phyloP scores from a whole-genome alignment of 2,797 vertebrate genomes.

The Gallirallus australis region DNA sequence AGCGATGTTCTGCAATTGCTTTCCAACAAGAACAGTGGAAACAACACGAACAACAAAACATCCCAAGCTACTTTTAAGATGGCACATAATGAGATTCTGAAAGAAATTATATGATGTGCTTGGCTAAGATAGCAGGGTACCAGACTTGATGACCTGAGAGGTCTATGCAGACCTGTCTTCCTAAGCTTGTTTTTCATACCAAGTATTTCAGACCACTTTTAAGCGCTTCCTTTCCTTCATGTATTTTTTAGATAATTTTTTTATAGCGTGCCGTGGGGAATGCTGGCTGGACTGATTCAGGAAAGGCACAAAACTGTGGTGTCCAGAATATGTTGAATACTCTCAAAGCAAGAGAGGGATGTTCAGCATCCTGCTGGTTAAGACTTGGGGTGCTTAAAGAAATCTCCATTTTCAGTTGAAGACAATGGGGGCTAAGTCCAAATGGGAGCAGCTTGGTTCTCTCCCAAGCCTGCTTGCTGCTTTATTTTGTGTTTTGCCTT shows the following conservation, averaged over 20 bases:
- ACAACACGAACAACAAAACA: neutral
- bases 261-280: neutral
- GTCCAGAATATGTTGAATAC: neutral
- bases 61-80: neutral
- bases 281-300: neutral
- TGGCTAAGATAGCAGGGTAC: constrained; percentile 31
- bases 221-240: constrained; percentile 24
- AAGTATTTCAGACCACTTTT: neutral
- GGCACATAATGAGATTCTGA: constrained; percentile 20
- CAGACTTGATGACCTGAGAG: constrained; percentile 22
- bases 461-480: neutral
- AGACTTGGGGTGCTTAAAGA: neutral
- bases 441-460: neutral
- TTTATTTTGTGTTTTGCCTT: neutral
- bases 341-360: neutral
- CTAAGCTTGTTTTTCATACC: constrained; percentile 23
- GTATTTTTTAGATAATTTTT: constrained; percentile 25
- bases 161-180: constrained; percentile 3
- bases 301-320: neutral
- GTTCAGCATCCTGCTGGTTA: neutral
- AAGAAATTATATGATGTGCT: constrained; percentile 30
- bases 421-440: neutral
- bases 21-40: constrained; percentile 27
- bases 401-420: neutral
- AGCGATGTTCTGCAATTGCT: constrained; percentile 8